phyloP scores from a whole-genome alignment of 1,140 invertebrate genomes.

The Agrilus planipennis region DNA sequence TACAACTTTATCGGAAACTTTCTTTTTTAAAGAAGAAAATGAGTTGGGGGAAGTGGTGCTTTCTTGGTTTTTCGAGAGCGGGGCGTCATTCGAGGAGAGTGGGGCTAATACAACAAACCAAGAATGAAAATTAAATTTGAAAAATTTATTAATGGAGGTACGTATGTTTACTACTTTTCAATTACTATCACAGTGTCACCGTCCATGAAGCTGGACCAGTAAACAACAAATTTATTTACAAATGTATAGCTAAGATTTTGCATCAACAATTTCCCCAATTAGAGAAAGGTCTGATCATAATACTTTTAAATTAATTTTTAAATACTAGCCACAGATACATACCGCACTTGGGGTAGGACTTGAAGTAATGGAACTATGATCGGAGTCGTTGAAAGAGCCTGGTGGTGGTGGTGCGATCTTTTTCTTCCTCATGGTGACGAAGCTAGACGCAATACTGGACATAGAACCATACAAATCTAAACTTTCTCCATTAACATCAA shows the following conservation, averaged over 20 bases:
- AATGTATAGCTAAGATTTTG: no score
- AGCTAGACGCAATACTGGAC: slow-evolving; percentile 35
- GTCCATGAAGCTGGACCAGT: no score
- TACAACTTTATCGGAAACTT: no score
- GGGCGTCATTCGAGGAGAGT: slow-evolving; percentile 26
- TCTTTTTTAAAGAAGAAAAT: no score
- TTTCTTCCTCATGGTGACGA: slow-evolving; percentile 43
- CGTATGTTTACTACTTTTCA: no score
- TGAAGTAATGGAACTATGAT: slow-evolving; percentile 22
- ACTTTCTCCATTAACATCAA: slow-evolving; percentile 1
- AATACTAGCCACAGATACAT: slow-evolving; percentile 16
- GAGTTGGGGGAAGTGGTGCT: slow-evolving; percentile 44
- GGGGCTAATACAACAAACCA: slow-evolving; percentile 34
- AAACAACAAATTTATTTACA: no score
- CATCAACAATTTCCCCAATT: no score
- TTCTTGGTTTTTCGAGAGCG: slow-evolving; percentile 38
- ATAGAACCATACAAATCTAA: slow-evolving; percentile 28
- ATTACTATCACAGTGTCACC: no score
- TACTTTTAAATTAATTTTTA: no score
- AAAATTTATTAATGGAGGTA: no score
- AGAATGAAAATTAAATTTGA: no score
- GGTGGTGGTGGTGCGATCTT: slow-evolving; percentile 58
- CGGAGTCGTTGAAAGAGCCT: slow-evolving; percentile 27
- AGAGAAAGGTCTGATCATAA: no score
- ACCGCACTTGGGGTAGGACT: slow-evolving; percentile 33